Evolutionary conservation across 2,888 invertebrate species (phyloP), one percentile per base, ranked within the genome.

Genomic region (Lithosia quadra): DNA sequence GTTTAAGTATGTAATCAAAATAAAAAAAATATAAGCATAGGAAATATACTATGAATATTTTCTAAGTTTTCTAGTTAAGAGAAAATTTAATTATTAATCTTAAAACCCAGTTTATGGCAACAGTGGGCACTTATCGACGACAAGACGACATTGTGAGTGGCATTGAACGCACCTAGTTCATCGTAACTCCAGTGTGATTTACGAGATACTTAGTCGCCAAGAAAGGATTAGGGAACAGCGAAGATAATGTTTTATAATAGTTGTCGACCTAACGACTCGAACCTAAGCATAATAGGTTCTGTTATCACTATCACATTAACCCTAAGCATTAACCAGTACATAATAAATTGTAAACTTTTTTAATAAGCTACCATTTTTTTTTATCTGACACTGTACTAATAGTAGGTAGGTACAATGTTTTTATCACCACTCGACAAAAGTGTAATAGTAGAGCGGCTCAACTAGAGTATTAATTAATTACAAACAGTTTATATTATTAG

Each of bases 341-440:
- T 43, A 43, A 18, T 43, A 43, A 43, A 18, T 18, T 43, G 18
- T 18, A 43, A 43, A 18, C 18, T 18, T 43, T 43, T 43, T 18
- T 15, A 43, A 43, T 43, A 43, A 43, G 18, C 18, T n/a, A 49
- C 49, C n/a, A 49, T 4, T 49, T 49, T 9, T 43, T 49, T n/a
- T 49, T 18, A 8, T 18, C 18, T 1, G 18, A 8, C 49, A 24
- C 15, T 43, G 3, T 24, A 43, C n/a, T n/a, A n/a, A n/a, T n/a
- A n/a, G n/a, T n/a, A n/a, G n/a, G n/a, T n/a, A n/a, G n/a, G 11
- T 7, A 56, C 21, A 59, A 49, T 65, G 33, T 21, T 65, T 64
- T 65, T 65, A 65, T 65, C 65, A 65, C 33, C 49, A 58, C 65
- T 65, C 49, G 28, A 65, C n/a, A 24, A n/a, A 18, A 13, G 18